Percentiles rank a stretch among this genome's conserved stretches.
Conservation (phyloP, 2,888 invertebrate genomes). For the Hofmannophila pseudospretella region DNA sequence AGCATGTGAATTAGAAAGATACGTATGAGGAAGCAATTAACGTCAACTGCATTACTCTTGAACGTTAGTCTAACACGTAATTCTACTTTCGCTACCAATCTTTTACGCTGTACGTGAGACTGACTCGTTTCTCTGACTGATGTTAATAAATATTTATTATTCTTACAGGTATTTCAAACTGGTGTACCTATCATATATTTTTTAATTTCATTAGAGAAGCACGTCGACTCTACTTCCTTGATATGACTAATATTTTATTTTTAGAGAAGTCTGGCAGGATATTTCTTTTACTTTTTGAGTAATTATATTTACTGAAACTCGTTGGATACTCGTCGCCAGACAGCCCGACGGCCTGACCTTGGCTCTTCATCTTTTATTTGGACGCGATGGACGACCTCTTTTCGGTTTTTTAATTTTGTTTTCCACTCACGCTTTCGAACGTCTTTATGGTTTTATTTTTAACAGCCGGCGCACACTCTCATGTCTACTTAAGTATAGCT, state of each 20-base stretch:
- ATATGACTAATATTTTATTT: slow-evolving; percentile 4
- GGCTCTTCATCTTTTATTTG: slow-evolving; percentile 27
- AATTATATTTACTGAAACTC: slow-evolving; percentile 15
- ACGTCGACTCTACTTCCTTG: neutral
- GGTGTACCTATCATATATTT: neutral
- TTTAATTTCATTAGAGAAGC: neutral
- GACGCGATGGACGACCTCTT: slow-evolving; percentile 26
- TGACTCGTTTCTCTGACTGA: slow-evolving; percentile 9
- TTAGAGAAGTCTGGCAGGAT: too few species aligned
- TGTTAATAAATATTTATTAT: slow-evolving; percentile 4
- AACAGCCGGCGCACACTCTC: slow-evolving; percentile 3
- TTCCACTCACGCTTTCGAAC: slow-evolving; percentile 16
- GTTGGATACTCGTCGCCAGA: slow-evolving; percentile 12
- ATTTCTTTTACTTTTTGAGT: too few species aligned
- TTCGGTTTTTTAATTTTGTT: slow-evolving; percentile 23
- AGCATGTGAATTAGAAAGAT: slow-evolving; percentile 8
- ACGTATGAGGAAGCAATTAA: slow-evolving; percentile 37
- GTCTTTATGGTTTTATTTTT: slow-evolving; percentile 6
- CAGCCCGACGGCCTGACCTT: slow-evolving; percentile 23
- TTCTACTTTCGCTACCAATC: slow-evolving; percentile 33
- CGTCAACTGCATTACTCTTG: slow-evolving; percentile 30
- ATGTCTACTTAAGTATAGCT: slow-evolving; percentile 10
- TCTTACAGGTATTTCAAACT: neutral
- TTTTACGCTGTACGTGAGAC: slow-evolving; percentile 14
- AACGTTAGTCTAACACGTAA: slow-evolving; percentile 38